phyloP scores from a whole-genome alignment of 1,140 invertebrate genomes.

The Drosophila yakuba region DNA sequence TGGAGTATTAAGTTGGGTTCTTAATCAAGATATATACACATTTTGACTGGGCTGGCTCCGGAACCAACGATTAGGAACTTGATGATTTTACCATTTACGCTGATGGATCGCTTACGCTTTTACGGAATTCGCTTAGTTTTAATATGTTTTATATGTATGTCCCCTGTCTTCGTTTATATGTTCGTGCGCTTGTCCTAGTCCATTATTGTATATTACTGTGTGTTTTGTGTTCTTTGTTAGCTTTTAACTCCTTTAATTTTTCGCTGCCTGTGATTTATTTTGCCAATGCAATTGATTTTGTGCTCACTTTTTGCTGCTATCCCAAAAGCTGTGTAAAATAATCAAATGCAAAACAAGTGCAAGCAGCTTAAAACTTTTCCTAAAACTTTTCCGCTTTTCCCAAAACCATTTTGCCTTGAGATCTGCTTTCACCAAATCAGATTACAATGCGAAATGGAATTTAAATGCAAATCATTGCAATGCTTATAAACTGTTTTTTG shows the following conservation, averaged over 20 bases:
- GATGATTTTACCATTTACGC: conserved; percentile 52
- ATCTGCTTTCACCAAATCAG: conserved; percentile 8
- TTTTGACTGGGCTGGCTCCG: conserved; percentile 56
- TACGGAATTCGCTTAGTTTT: conserved; percentile 57
- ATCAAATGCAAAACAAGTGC: conserved; percentile 17
- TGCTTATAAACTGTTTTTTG: conserved; percentile 61
- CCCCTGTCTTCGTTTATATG: conserved; percentile 44
- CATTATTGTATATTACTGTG: conserved; percentile 35
- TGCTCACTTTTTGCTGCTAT: conserved; percentile 58
- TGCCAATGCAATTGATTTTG: conserved; percentile 18
- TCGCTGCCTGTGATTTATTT: background rate
- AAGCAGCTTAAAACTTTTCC: conserved; percentile 14
- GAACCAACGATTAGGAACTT: conserved; percentile 2
- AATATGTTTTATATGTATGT: conserved; percentile 68
- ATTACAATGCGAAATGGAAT: conserved; percentile 57
- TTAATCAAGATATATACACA: background rate
- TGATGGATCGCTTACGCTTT: conserved; percentile 62
- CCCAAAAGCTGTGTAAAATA: conserved; percentile 57
- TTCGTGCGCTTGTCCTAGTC: conserved; percentile 45
- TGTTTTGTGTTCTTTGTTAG: conserved; percentile 53
- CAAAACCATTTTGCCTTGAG: conserved; percentile 42
- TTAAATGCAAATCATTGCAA: conserved; percentile 53
- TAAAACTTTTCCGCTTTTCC: conserved; percentile 22
- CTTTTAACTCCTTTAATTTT: conserved; percentile 22
- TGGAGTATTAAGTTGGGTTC: conserved; percentile 62